Base-by-base conservation (phyloP, 2,113 vertebrate species). In the Danionella cerebrum region DNA sequence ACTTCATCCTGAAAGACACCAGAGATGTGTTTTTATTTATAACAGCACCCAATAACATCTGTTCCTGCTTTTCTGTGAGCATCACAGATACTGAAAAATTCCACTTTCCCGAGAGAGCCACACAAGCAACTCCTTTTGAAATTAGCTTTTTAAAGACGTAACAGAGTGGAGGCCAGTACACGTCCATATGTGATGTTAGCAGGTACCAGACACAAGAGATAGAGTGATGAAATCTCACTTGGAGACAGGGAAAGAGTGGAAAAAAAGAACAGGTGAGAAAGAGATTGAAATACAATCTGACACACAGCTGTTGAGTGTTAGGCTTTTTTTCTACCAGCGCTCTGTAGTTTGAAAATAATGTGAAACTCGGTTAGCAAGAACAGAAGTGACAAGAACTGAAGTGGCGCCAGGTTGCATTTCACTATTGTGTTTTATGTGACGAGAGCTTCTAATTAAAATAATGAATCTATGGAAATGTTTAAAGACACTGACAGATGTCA, bases 1-100 rank as follows among this genome's bases (percentile, higher is more conserved):
- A 84, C 78, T 89, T 89, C 73, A 84, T 82, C 83, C 94, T 94
- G 78, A 73, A 78, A 83, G 52, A 83, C 52, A 70, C 27, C 65
- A 68, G 18, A 11, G 52, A 69, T 5, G 55, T 11, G 9, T 14
- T 55, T 45, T 55, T 22, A 64, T 57, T 31, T 39, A 13, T 55
- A 44, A 57, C 62, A 71, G 19, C 16, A 16, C 19, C 39, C 4
- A 3, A 22, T 50, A 35, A 22, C 53, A 24, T 50, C 47, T 59
- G 31, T 79, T 83, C 83, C 64, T 78, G 74, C 76, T 74, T 55
- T 41, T 11, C 36, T 27, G 14, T 66, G 48, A 45, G 31, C 29
- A 31, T 18, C 3, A 24, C 3, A 27, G 19, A 69, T 19, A 58
- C 39, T 6, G 13, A 57, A 25, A 59, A 39, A 45, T 12, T 6